A percentile compares a stretch with the other conserved stretches of the same genome.
Conservation (phyloP, 2,797 vertebrate species). For the Salmo trutta region DNA sequence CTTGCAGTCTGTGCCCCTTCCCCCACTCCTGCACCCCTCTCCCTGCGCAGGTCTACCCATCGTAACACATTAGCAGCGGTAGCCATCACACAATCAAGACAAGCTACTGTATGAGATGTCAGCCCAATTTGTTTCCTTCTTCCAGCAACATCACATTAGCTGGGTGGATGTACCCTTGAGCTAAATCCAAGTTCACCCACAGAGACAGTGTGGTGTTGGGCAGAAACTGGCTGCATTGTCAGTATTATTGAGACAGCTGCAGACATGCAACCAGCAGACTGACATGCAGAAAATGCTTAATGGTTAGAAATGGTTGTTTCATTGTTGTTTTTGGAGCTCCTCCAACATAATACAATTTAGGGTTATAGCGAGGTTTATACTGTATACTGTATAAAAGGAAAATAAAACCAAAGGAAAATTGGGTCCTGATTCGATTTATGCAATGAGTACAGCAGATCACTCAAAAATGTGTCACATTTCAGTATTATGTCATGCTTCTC, state of each 20-base stretch:
- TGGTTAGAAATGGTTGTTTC: constrained; percentile 55
- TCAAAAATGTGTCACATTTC: not conserved
- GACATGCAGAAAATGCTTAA: constrained; percentile 56
- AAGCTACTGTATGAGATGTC: constrained; percentile 75
- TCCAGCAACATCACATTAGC: constrained; percentile 76
- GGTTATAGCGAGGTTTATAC: not conserved
- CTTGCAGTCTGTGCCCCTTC: constrained; percentile 76
- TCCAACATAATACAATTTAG: not conserved
- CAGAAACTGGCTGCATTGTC: constrained; percentile 71
- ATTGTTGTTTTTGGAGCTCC: constrained; percentile 40
- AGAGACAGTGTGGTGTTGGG: constrained; percentile 62
- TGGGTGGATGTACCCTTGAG: constrained; percentile 77
- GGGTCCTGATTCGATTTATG: not conserved
- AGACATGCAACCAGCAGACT: constrained; percentile 71
- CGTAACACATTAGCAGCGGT: constrained; percentile 77
- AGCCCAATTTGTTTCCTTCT: constrained; percentile 78
- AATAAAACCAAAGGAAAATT: not conserved
- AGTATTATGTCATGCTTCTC: not conserved
- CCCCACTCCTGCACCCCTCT: constrained; percentile 63
- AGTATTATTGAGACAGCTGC: constrained; percentile 74
- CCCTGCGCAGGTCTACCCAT: constrained; percentile 68
- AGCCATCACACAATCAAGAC: constrained; percentile 79
- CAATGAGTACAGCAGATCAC: not conserved
- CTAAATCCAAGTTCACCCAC: constrained; percentile 78
- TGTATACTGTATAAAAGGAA: not conserved